Evolutionary conservation across 1,140 invertebrate species (phyloP), one percentile per base, ranked within the genome.

Genomic region (Drosophila willistoni): DNA sequence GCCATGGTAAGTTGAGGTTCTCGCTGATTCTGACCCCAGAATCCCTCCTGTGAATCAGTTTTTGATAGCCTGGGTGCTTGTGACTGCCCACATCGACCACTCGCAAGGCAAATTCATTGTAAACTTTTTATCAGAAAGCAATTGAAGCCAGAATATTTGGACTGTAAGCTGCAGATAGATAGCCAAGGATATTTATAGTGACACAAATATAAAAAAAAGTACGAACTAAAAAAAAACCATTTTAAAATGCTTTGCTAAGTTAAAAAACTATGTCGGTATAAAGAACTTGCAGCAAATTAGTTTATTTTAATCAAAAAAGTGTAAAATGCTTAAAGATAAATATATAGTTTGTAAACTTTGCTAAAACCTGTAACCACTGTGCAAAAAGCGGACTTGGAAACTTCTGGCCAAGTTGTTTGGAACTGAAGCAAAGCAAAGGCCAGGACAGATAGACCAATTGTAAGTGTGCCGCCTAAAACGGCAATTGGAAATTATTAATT

Each of bases 401-500:
- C 73, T 84, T 77, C 74, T 69, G 66, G 60, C 65, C 29, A 10
- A 44, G 44, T 19, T 4, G 36, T 12, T 39, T 12, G 3, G 12
- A 39, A 1, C 36, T 13, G 36, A 10, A 36, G 7, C 34, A 12
- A 12, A 39, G 36, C 36, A 17, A 29, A 12, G n/a, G 13, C 5
- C 33, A 34, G 42, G 1, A 10, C 13, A 14, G 63, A 41, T 13
- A 22, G 64, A 34, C 7, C n/a, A 39, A 34, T 10, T 4, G 36
- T 59, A 60, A 64, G 42, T 64, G 51, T 44, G 65, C 65, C 73
- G 66, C 60, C 73, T 76, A 65, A 77, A 84, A 83, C 64, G 55
- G 68, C 77, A 84, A 84, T 84, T 84, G 81, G 64, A 84, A 84
- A 84, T 84, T 84, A 84, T 84, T 84, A 84, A 84, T 84, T 84